phyloP scores from a whole-genome alignment of 1,140 invertebrate genomes.

The Nymphalis io region DNA sequence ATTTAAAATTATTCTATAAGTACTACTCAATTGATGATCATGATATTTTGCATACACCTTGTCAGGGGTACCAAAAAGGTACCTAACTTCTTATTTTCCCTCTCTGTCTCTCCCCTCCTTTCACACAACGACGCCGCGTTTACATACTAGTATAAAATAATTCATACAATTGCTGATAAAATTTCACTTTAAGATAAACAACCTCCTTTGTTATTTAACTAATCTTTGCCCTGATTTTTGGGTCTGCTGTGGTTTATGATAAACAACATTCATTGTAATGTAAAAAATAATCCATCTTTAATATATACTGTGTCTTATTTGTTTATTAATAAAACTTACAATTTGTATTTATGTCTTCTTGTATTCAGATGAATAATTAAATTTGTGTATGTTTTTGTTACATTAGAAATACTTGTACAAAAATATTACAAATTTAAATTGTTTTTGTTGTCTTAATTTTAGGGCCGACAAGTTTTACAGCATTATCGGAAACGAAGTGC shows the following conservation, averaged over 20 bases:
- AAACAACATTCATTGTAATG: neutral
- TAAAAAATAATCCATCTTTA: too few relatives aligned
- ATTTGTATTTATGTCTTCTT: neutral
- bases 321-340: neutral
- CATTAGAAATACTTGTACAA: too few relatives aligned
- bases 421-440: too few relatives aligned
- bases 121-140: too few relatives aligned
- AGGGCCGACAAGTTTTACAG: conserved; percentile 82
- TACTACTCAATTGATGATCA: too few relatives aligned
- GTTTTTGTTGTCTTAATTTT: conserved; percentile 38
- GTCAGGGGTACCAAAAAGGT: too few relatives aligned
- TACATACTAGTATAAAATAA: neutral
- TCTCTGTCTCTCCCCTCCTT: too few relatives aligned
- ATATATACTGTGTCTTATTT: neutral
- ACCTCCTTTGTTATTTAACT: neutral
- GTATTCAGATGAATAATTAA: too few relatives aligned
- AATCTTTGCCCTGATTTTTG: neutral
- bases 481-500: conserved; percentile 79
- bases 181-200: neutral
- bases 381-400: too few relatives aligned
- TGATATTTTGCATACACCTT: too few relatives aligned
- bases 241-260: neutral
- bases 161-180: neutral
- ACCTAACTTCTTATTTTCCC: too few relatives aligned
- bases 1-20: conserved; percentile 16